Base-by-base conservation (phyloP, 2,888 invertebrate species). In the Sipha maydis region DNA sequence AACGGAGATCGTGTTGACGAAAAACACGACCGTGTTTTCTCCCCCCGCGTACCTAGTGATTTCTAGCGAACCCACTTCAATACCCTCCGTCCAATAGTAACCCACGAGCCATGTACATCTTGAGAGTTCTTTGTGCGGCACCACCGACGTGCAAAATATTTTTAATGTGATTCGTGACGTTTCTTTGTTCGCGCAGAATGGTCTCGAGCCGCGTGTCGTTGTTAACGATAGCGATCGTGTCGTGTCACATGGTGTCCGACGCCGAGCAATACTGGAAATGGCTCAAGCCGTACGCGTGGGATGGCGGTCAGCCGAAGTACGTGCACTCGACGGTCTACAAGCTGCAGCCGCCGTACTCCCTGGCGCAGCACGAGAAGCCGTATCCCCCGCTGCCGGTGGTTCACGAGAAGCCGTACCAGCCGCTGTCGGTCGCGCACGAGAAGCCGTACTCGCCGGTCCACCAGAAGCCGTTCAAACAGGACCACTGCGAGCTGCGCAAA, bases 401-500 rank as follows among this genome's bases (percentile, higher is more conserved):
- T 2, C 48, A 78, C 78, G 41, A 41, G n/a, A 73, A 73, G 71
- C 34, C 19, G 71, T 34, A 31, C 71, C n/a, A 25, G 71, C 71
- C 28, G 48, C 9, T 48, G 48, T 1, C 48, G 48, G 48, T 48
- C 54, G 78, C 41, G 1, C 41, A 78, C 78, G 41, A 41, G 25
- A 71, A 71, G 71, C 31, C 19, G 71, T 31, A 31, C 71, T 0
- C 21, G 19, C 38, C 21, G 14, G 69, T 11, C 4, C 31, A 71
- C 71, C 31, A 82, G 19, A 88, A 80, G n/a, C 41, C 75, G 8
- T 41, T 21, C 21, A 85, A 85, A 89, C 91, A 92, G 1, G 90
- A 92, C 21, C 92, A 93, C 3, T 95, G 95, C 91, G 93, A 95
- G 89, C 93, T 95, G 11, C 95, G 95, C 92, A 95, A 96, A 91